Evolutionary conservation across 2,113 vertebrate genomes (phyloP).

Genomic region (Anhinga anhinga): DNA sequence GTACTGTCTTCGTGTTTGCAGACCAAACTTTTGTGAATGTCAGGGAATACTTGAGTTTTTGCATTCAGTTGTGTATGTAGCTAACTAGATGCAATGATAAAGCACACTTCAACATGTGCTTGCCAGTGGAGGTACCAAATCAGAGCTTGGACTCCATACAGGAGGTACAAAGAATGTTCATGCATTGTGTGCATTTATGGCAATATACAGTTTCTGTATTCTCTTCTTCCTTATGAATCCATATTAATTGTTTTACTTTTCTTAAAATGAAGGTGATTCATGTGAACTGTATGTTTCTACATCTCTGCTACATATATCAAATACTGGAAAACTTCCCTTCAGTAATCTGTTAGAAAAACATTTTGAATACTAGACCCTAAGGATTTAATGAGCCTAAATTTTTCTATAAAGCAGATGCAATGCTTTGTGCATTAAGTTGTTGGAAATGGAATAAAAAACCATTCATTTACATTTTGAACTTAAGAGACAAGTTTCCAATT

Average conservation of each 20-base stretch:
- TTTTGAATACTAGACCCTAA: background rate
- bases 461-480: background rate
- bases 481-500: background rate
- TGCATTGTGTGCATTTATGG: background rate
- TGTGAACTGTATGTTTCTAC: background rate
- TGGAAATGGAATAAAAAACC: background rate
- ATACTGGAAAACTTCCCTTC: background rate
- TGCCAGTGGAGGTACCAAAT: background rate
- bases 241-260: background rate
- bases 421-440: background rate
- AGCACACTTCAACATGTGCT: background rate
- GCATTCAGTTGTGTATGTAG: rapidly evolving
- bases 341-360: background rate
- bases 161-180: background rate
- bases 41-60: background rate
- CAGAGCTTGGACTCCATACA: background rate
- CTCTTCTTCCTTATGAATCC: background rate
- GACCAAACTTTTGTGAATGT: background rate
- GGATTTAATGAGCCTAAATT: background rate
- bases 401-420: background rate
- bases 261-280: background rate
- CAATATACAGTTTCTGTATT: background rate
- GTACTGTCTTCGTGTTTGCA: background rate
- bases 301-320: background rate
- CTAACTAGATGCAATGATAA: background rate